Evolutionary conservation across 2,888 invertebrate species (phyloP).

Genomic region (Agonopterix heracliana): DNA sequence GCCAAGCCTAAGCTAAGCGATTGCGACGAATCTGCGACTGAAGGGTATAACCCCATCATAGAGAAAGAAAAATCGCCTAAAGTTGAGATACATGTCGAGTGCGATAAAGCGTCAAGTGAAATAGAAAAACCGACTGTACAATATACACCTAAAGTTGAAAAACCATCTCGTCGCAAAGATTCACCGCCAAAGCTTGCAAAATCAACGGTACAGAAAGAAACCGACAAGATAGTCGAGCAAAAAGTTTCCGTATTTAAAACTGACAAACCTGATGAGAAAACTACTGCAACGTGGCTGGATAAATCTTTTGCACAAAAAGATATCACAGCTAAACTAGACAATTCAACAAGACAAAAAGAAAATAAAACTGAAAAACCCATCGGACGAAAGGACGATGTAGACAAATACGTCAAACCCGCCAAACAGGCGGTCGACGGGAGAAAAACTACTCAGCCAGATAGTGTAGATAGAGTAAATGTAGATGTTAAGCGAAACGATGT

Average conservation of each 20-base stretch:
- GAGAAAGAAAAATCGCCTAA: background rate
- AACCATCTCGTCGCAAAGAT: background rate
- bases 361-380: conserved; percentile 1
- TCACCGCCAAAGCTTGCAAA: background rate
- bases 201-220: background rate
- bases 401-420: background rate
- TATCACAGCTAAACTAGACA: conserved; percentile 1
- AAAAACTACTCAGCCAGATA: conserved; percentile 1
- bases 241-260: background rate
- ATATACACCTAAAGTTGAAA: background rate
- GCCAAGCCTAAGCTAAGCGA: no score
- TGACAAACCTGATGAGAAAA: background rate
- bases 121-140: background rate
- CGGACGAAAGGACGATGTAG: background rate
- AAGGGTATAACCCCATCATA: no score
- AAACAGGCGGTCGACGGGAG: background rate
- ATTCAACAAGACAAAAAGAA: background rate
- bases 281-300: background rate
- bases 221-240: background rate
- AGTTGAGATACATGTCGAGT: background rate
- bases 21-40: no score
- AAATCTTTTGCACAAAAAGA: background rate
- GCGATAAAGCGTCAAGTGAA: background rate
- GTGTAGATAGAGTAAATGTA: conserved; percentile 23
- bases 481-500: conserved; percentile 22